Conservation (phyloP, 2,888 invertebrate genomes). For the Mantis religiosa region DNA sequence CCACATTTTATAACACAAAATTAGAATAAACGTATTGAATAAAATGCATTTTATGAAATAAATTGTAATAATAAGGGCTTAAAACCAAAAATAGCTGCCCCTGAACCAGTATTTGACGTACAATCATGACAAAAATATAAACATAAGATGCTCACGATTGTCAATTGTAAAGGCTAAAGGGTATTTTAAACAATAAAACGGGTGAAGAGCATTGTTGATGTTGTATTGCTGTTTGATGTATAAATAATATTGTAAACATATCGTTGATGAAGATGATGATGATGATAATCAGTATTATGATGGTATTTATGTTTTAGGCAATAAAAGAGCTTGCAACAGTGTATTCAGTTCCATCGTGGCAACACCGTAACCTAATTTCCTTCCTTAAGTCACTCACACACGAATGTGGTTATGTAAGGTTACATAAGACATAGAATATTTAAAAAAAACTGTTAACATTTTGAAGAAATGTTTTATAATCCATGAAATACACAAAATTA, state of each 20-base stretch:
- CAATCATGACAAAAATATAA: background rate
- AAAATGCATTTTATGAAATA: background rate
- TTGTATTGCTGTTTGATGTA: background rate
- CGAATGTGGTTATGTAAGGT: too few relatives aligned
- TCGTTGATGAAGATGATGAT: background rate
- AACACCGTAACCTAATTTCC: background rate
- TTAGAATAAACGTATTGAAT: background rate
- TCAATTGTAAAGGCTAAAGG: background rate
- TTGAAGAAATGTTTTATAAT: too few relatives aligned
- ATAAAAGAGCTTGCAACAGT: background rate
- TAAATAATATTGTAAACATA: background rate
- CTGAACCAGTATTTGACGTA: background rate
- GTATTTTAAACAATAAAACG: background rate
- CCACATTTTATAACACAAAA: background rate
- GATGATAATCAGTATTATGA: background rate
- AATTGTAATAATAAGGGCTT: background rate
- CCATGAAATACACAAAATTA: too few relatives aligned
- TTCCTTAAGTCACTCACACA: background rate
- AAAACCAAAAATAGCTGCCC: background rate
- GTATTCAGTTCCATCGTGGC: background rate
- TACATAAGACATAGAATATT: too few relatives aligned
- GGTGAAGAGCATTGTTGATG: background rate
- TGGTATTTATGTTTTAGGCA: background rate
- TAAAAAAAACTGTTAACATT: too few relatives aligned
- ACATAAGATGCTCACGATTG: background rate